Evolutionary conservation across 2,888 invertebrate species (phyloP).

Genomic region (Lordiphosa fenestrarum): DNA sequence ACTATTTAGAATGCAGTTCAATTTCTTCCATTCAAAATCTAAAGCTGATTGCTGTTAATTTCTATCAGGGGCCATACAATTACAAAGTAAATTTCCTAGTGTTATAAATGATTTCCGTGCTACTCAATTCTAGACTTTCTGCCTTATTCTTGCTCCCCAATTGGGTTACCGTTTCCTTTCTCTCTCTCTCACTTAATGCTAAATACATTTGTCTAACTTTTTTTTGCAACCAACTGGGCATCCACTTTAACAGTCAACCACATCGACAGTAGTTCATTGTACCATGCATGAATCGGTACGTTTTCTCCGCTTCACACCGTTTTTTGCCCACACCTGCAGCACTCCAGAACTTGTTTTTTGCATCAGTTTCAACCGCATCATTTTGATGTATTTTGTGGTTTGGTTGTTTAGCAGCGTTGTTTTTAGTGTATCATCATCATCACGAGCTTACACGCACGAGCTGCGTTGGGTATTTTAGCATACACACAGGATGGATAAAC

Average conservation of each 20-base stretch:
- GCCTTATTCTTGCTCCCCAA: too few species aligned
- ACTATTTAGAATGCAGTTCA: too few species aligned
- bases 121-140: neutral
- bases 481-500: slow-evolving; percentile 19
- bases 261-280: slow-evolving; percentile 68
- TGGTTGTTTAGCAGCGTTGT: slow-evolving; percentile 61
- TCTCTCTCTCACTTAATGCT: neutral
- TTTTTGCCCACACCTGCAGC: slow-evolving; percentile 10
- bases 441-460: slow-evolving; percentile 72
- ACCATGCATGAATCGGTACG: slow-evolving; percentile 32
- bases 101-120: neutral
- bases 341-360: slow-evolving; percentile 46
- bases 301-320: slow-evolving; percentile 3
- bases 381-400: slow-evolving; percentile 75
- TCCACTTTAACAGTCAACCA: slow-evolving; percentile 52
- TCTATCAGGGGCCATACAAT: too few species aligned
- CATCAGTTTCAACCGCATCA: slow-evolving; percentile 73
- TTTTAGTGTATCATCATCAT: slow-evolving; percentile 53
- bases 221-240: slow-evolving; percentile 13
- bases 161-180: neutral
- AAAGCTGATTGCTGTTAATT: too few species aligned
- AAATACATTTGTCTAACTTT: slow-evolving; percentile 54
- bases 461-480: slow-evolving; percentile 57
- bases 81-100: too few species aligned
- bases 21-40: too few species aligned